Conservation (phyloP, 2,797 vertebrate species). For the Galagoides demidoff region DNA sequence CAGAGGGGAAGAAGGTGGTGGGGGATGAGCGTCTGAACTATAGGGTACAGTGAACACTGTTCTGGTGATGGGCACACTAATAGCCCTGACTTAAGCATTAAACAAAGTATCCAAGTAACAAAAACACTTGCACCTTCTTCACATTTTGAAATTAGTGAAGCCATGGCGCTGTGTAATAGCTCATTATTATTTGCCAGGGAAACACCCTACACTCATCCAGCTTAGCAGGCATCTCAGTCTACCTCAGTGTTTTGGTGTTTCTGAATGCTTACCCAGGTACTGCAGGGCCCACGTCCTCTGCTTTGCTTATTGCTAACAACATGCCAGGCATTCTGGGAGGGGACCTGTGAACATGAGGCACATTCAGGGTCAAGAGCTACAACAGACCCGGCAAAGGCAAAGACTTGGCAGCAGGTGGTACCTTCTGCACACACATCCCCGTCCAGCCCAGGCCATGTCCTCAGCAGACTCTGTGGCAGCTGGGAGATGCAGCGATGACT, state of each 20-base stretch:
- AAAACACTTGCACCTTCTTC: neutral
- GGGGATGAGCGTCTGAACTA: neutral
- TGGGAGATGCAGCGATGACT: conserved; percentile 65
- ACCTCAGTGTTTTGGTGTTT: neutral
- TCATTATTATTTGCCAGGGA: neutral
- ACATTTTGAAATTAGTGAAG: neutral
- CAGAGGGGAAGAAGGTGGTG: neutral
- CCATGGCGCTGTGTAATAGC: neutral
- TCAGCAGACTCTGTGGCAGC: conserved; percentile 18
- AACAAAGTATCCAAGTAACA: neutral
- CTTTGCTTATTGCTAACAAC: neutral
- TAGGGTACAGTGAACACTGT: neutral
- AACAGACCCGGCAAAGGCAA: conserved; percentile 52
- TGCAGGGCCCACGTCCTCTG: neutral
- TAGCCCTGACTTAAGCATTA: neutral
- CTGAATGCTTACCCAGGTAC: neutral
- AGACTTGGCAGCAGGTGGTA: conserved; percentile 62
- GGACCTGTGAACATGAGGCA: neutral
- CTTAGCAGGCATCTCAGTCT: neutral
- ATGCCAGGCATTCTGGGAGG: neutral
- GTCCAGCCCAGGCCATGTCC: conserved; percentile 57
- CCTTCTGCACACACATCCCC: conserved; percentile 21
- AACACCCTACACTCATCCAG: neutral
- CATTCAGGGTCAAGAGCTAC: conserved; percentile 1
- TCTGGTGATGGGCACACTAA: neutral